Conservation (phyloP, 2,113 vertebrate genomes). For the Stercorarius parasiticus region DNA sequence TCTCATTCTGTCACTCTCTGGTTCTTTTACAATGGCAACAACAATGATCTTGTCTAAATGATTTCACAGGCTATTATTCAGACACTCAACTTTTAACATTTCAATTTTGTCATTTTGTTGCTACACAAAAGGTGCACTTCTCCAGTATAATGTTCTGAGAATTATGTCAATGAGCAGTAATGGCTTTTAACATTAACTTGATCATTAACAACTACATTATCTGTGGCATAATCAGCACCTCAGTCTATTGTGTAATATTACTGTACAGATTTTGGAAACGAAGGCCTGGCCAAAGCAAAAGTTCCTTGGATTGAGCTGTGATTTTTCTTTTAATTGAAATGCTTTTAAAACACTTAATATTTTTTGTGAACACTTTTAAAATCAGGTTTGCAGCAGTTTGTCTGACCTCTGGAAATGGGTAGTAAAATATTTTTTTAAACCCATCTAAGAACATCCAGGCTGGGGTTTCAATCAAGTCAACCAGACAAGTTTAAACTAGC, state of each 20-base stretch:
- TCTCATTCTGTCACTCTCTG: constrained; percentile 75
- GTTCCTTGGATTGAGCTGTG: not conserved
- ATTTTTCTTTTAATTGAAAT: not conserved
- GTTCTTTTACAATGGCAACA: constrained; percentile 74
- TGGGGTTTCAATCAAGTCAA: not conserved
- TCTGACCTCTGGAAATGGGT: not conserved
- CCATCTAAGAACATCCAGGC: not conserved
- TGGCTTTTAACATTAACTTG: constrained; percentile 83
- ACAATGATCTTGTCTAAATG: constrained; percentile 83
- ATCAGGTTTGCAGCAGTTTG: not conserved
- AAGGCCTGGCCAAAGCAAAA: constrained; percentile 4
- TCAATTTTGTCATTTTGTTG: constrained; percentile 84
- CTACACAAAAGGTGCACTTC: constrained; percentile 81
- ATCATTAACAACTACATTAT: constrained; percentile 83
- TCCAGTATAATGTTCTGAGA: constrained; percentile 80
- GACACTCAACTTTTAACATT: constrained; percentile 83
- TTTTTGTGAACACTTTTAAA: not conserved
- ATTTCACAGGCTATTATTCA: constrained; percentile 84
- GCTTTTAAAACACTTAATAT: not conserved
- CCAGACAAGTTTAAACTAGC: not conserved
- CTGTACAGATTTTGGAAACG: constrained; percentile 64
- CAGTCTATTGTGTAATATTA: constrained; percentile 70
- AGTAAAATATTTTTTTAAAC: not conserved
- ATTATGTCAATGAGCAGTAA: constrained; percentile 81
- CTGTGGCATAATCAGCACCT: constrained; percentile 77